Conservation (phyloP, 2,888 invertebrate species). For the Dicranocentrus wangi region DNA sequence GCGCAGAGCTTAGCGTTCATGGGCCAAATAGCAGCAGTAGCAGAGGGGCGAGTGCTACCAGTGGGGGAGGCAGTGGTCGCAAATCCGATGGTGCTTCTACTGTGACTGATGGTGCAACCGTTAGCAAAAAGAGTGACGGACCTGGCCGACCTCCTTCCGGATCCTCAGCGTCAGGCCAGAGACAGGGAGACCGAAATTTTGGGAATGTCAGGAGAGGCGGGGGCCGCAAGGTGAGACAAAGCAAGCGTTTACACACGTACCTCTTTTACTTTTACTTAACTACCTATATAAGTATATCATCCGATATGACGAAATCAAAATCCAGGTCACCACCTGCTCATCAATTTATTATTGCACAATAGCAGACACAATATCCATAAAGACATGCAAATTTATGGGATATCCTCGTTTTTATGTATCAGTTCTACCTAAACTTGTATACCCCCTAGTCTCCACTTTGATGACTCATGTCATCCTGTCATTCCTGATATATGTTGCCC, state of each 20-base stretch:
- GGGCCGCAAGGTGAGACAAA: constrained; percentile 54
- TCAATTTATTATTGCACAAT: too few species aligned
- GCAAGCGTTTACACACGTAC: background rate
- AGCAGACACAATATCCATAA: too few species aligned
- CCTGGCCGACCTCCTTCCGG: constrained; percentile 55
- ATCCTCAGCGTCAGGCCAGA: constrained; percentile 28
- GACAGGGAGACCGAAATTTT: constrained; percentile 54
- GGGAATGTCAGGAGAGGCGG: constrained; percentile 57
- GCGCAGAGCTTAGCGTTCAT: constrained; percentile 59
- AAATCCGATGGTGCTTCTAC: constrained; percentile 51
- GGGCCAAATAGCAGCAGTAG: constrained; percentile 58
- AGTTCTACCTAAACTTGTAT: constrained; percentile 2
- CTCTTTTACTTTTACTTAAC: too few species aligned
- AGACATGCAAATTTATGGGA: background rate
- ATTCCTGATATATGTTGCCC: too few species aligned
- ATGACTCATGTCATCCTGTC: too few species aligned
- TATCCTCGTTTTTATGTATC: background rate
- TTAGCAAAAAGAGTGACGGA: constrained; percentile 55
- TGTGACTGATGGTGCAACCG: constrained; percentile 61
- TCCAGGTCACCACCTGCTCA: too few species aligned
- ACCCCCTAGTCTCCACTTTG: background rate
- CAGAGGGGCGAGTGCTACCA: constrained; percentile 30
- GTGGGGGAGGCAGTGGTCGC: constrained; percentile 35
- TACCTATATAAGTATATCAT: too few species aligned
- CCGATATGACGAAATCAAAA: background rate